phyloP scores from a whole-genome alignment of 2,888 invertebrate species.

The Rhimphoctona megacephalus region DNA sequence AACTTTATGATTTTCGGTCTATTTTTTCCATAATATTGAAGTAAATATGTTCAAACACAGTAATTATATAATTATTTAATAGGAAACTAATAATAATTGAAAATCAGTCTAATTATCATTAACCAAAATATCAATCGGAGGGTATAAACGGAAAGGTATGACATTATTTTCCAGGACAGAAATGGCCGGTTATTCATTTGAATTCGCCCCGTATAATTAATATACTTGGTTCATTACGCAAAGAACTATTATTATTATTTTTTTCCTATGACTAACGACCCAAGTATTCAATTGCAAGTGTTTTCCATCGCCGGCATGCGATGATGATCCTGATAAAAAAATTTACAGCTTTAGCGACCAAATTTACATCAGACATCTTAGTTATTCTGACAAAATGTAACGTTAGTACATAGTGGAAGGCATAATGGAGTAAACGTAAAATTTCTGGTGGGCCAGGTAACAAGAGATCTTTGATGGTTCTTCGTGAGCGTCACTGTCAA shows the following conservation, averaged over 20 bases:
- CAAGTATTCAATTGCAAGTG: background rate
- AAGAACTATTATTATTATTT: background rate
- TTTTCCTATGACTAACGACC: background rate
- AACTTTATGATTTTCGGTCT: background rate
- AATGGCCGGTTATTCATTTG: background rate
- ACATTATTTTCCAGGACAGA: background rate
- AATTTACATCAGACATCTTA: background rate
- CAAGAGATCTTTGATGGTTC: slow-evolving; percentile 46
- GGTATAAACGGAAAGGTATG: background rate
- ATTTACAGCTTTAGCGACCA: background rate
- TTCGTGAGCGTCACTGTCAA: slow-evolving; percentile 56
- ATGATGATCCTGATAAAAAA: background rate
- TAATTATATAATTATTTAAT: too few species aligned
- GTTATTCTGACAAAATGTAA: slow-evolving; percentile 2
- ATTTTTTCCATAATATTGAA: background rate
- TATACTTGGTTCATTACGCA: too few species aligned
- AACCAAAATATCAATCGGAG: too few species aligned
- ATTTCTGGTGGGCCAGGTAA: slow-evolving; percentile 26
- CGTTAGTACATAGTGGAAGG: background rate
- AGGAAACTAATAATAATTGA: too few species aligned
- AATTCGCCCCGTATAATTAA: background rate
- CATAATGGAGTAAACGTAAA: background rate
- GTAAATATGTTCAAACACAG: background rate
- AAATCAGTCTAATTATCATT: too few species aligned
- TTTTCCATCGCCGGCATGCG: background rate